Evolutionary conservation across 2,113 vertebrate genomes (phyloP), one percentile per base, ranked within the genome.

Genomic region (Stictonetta naevosa): DNA sequence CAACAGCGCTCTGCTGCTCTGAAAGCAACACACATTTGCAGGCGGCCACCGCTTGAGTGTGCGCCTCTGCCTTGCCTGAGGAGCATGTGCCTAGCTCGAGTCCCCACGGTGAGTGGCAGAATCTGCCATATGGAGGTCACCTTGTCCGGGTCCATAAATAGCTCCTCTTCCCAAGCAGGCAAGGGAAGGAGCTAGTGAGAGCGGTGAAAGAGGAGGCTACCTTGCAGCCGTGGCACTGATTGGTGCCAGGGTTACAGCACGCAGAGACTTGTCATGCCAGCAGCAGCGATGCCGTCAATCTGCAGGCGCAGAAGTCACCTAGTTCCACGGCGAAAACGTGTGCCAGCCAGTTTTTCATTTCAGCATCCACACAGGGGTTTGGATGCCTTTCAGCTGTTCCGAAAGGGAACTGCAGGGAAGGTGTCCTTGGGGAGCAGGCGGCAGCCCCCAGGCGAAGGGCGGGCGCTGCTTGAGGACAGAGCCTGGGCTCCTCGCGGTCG

Each of bases 101-200:
- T 95, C 91, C 88, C 94, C 80, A 93, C 28, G 28, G 94, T 48
- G 94, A 95, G 90, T 96, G 96, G 91, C 91, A 96, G 93, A 92
- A 95, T 91, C 88, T 92, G 82, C 95, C 96, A 95, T 96, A 97
- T 94, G 92, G 93, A 97, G 96, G 96, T 97, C 95, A 96, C 90
- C 94, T 93, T 96, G 94, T 76, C 94, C 92, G 82, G 95, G 93
- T 91, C 95, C 97, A 97, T 83, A 97, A 97, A 97, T 95, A 97
- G 90, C 90, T 93, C 89, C 71, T 94, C 94, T 92, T 94, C 87
- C 86, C 91, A 68, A 92, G 95, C 91, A 79, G 91, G 73, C 78
- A 92, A 92, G 64, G 89, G 76, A 96, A 89, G 92, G 79, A 93
- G 91, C 78, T 95, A 34, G 71, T 34, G 91, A 86, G 93, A 86